Evolutionary conservation across 2,888 invertebrate species (phyloP).

Genomic region (Sesamia inferens): DNA sequence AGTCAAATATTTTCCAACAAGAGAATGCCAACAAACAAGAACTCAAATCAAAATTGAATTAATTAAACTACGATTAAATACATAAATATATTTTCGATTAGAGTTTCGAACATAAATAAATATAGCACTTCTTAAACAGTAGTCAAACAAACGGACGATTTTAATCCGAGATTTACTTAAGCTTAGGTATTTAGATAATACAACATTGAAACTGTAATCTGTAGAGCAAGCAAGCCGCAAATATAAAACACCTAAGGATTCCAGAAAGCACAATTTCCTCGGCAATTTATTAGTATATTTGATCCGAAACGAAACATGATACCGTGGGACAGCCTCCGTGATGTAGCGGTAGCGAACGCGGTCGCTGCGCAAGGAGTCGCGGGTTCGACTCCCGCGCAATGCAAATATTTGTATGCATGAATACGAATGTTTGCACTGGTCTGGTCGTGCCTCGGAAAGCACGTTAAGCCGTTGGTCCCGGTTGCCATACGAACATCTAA

Average conservation of each 20-base stretch:
- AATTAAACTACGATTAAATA: conserved; percentile 40
- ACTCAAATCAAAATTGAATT: conserved; percentile 52
- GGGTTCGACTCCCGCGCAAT: too few relatives aligned
- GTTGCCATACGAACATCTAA: too few relatives aligned
- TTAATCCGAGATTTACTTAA: conserved; percentile 30
- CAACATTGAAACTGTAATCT: conserved; percentile 36
- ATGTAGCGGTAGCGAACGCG: too few relatives aligned
- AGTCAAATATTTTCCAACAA: conserved; percentile 26
- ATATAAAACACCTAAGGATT: conserved; percentile 32
- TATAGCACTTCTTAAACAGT: conserved; percentile 32
- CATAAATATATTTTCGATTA: conserved; percentile 29
- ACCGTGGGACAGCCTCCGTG: too few relatives aligned
- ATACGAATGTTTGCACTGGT: too few relatives aligned
- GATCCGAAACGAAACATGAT: conserved; percentile 58
- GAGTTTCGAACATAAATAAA: conserved; percentile 35
- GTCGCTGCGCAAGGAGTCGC: too few relatives aligned
- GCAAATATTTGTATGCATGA: too few relatives aligned
- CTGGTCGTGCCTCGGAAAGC: too few relatives aligned
- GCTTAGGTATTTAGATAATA: conserved; percentile 40
- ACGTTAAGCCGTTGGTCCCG: too few relatives aligned
- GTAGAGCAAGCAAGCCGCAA: conserved; percentile 33
- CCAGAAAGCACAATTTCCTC: conserved; percentile 61
- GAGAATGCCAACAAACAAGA: conserved; percentile 38
- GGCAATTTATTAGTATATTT: conserved; percentile 67
- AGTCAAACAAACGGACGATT: conserved; percentile 22